Conservation (phyloP, 1,140 invertebrate species). For the Dendrolimus punctatus region DNA sequence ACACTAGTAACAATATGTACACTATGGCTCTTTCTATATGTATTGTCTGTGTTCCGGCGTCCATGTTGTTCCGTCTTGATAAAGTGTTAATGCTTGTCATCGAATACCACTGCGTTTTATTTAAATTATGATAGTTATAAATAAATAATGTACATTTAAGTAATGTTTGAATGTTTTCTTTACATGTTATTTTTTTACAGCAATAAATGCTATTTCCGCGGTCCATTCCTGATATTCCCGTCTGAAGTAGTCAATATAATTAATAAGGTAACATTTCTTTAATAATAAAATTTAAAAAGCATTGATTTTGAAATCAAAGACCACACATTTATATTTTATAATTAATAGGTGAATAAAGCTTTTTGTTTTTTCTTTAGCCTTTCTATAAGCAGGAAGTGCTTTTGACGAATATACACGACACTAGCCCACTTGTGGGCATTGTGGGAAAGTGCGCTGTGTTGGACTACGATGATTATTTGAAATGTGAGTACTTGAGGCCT, state of each 20-base stretch:
- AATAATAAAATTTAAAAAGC: neutral
- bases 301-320: neutral
- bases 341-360: neutral
- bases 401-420: conserved; percentile 92
- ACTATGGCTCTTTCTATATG: too few relatives aligned
- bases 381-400: conserved; percentile 98
- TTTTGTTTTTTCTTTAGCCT: conserved; percentile 62
- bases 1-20: too few relatives aligned
- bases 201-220: conserved; percentile 92
- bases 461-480: conserved; percentile 92
- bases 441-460: conserved; percentile 93
- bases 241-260: conserved; percentile 85
- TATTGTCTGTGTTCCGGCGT: too few relatives aligned
- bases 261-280: conserved; percentile 63
- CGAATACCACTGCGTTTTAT: too few relatives aligned
- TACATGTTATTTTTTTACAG: conserved; percentile 66
- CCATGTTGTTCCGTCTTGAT: too few relatives aligned
- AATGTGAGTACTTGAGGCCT: conserved; percentile 75
- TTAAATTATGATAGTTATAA: too few relatives aligned
- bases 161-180: too few relatives aligned
- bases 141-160: too few relatives aligned
- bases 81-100: too few relatives aligned
- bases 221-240: conserved; percentile 93
- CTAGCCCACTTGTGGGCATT: conserved; percentile 91
- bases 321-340: conserved; percentile 6